Evolutionary conservation across 2,797 vertebrate genomes (phyloP).

Genomic region (Scolopax bukidnonensis): DNA sequence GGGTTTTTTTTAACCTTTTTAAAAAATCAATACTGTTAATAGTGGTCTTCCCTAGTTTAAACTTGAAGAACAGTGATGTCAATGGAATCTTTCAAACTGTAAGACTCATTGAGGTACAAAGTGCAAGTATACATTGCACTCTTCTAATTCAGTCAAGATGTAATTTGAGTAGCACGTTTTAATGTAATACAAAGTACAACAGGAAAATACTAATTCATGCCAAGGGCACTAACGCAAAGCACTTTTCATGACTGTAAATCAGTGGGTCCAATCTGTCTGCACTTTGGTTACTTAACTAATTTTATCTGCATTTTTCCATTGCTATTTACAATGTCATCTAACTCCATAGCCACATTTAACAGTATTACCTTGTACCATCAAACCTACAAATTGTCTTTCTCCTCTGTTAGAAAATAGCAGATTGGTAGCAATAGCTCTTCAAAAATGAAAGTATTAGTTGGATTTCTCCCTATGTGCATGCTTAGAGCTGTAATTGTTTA

Average conservation of each 20-base stretch:
- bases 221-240: not conserved
- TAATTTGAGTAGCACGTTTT: not conserved
- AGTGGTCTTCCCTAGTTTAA: not conserved
- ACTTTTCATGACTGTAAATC: not conserved
- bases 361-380: not conserved
- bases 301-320: not conserved
- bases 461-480: not conserved
- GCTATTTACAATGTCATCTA: not conserved
- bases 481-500: not conserved
- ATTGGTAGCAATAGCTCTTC: not conserved
- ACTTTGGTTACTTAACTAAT: not conserved
- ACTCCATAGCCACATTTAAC: not conserved
- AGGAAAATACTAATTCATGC: not conserved
- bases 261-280: not conserved
- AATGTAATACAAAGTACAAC: not conserved
- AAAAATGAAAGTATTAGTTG: not conserved
- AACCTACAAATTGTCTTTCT: not conserved
- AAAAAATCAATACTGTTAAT: not conserved
- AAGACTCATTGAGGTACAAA: not conserved
- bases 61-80: not conserved
- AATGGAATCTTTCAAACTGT: not conserved
- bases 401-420: not conserved
- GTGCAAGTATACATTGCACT: not conserved
- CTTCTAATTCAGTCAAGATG: not conserved
- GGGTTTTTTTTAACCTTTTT: not conserved